A percentile compares a stretch with the other conserved stretches of the same genome.
Evolutionary conservation across 2,888 invertebrate species (phyloP).

Genomic region (Alsophila aescularia): DNA sequence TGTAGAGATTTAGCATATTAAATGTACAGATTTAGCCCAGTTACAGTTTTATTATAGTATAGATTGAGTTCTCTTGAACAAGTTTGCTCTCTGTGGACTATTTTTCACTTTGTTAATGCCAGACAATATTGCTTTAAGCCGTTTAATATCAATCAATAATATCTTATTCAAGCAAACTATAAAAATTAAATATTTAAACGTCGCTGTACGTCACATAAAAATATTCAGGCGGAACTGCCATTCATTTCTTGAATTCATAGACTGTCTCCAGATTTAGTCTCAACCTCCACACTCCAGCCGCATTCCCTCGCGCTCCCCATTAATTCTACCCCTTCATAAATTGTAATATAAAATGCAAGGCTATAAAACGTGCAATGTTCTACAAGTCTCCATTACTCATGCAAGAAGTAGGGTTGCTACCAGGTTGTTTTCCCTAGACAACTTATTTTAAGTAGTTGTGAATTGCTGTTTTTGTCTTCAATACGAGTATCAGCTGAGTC

Average conservation of each 20-base stretch:
- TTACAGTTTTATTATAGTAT: too few relatives aligned
- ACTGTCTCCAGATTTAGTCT: slow-evolving; percentile 15
- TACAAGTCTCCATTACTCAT: slow-evolving; percentile 33
- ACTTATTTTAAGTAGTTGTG: not conserved
- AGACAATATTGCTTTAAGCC: too few relatives aligned
- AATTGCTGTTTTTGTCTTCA: too few relatives aligned
- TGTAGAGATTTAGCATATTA: too few relatives aligned
- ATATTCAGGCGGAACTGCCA: not conserved
- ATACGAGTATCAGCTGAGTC: too few relatives aligned
- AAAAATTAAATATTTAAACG: too few relatives aligned
- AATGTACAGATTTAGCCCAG: too few relatives aligned
- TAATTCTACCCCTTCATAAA: slow-evolving; percentile 30
- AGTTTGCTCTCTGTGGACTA: too few relatives aligned
- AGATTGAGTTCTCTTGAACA: too few relatives aligned
- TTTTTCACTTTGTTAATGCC: too few relatives aligned
- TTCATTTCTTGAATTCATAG: slow-evolving; percentile 5
- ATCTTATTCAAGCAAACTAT: too few relatives aligned
- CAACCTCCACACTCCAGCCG: slow-evolving; percentile 3
- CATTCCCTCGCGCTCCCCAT: slow-evolving; percentile 30
- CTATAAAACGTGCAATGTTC: slow-evolving; percentile 27
- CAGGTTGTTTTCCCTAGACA: not conserved
- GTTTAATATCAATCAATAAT: too few relatives aligned
- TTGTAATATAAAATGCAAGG: slow-evolving; percentile 27
- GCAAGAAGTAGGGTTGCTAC: slow-evolving; percentile 12
- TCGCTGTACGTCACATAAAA: not conserved